Conservation (phyloP, 1,140 invertebrate species). For the Camponotus pennsylvanicus region DNA sequence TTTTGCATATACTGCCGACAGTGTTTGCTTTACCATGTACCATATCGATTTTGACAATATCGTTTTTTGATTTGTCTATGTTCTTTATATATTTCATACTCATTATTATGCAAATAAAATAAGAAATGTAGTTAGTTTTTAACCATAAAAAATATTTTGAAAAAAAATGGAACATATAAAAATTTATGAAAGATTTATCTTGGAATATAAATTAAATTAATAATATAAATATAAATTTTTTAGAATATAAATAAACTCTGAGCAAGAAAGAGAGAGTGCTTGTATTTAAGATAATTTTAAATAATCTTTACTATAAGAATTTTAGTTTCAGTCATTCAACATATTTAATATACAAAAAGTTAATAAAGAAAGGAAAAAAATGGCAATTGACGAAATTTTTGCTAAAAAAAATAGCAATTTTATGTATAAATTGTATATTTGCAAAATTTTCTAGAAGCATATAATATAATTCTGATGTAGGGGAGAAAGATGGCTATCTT, state of each 20-base stretch:
- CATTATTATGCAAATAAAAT: too few relatives aligned
- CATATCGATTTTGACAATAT: slow-evolving; percentile 20
- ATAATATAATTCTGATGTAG: slow-evolving; percentile 21
- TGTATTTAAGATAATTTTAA: slow-evolving; percentile 10
- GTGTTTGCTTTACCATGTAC: slow-evolving; percentile 20
- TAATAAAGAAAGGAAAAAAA: not conserved
- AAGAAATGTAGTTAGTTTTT: not conserved
- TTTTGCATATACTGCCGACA: not conserved
- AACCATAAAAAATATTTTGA: not conserved
- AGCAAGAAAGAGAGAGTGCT: too few relatives aligned
- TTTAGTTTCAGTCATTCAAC: not conserved
- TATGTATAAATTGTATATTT: too few relatives aligned
- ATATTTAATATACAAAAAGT: not conserved
- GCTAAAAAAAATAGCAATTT: not conserved
- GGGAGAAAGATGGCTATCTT: slow-evolving; percentile 4
- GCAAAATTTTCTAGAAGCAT: not conserved
- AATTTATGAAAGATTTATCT: not conserved
- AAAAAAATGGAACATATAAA: slow-evolving; percentile 12
- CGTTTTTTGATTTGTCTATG: not conserved
- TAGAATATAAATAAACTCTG: not conserved
- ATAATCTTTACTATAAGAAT: not conserved
- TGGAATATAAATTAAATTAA: too few relatives aligned
- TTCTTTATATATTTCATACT: not conserved
- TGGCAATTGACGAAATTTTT: not conserved
- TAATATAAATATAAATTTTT: too few relatives aligned